Evolutionary conservation across 2,113 vertebrate genomes (phyloP), one percentile per base, ranked within the genome.

Genomic region (Sphyrna mokarran): DNA sequence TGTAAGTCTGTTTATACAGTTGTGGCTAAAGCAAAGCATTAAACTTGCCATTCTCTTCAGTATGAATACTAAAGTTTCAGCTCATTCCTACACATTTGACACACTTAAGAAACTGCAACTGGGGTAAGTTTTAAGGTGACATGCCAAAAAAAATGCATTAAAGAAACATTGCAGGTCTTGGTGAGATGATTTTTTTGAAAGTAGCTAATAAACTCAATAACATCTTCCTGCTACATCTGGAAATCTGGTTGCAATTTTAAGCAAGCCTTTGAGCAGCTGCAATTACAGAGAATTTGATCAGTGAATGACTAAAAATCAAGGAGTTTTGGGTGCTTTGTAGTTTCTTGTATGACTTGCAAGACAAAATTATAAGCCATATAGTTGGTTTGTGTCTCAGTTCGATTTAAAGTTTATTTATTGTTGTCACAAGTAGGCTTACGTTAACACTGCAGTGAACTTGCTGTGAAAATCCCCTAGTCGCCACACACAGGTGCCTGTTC

Each of bases 41-140:
- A 61, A 63, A 63, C 33, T 63, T 8, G 33, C 33, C 58, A 37
- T 80, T 80, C n/a, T 33, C n/a, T 3, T 11, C 63, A n/a, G 16
- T 93, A 91, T n/a, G 37, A 63, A 91, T 20, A 93, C 37, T 93
- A 93, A n/a, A 93, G 20, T 93, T 66, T 93, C 89, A 22, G 37
- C 58, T 20, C 18, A n/a, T 91, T 40, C 58, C 0, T 13, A 54
- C 4, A 61, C 14, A 90, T 90, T 90, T 33, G 26, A 13, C 26
- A 90, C 4, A 29, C 14, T 89, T 33, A 91, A 37, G 33, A 63
- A 63, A 4, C 4, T 91, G 3, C 78, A 83, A 40, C 37, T 90
- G 54, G 33, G 48, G 48, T 0, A 90, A 66, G 29, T n/a, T 20
- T 37, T 40, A 66, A 37, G 3, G 14, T n/a, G 33, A 18, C 63